Conservation (phyloP, 1,140 invertebrate species). For the Elysia chlorotica region DNA sequence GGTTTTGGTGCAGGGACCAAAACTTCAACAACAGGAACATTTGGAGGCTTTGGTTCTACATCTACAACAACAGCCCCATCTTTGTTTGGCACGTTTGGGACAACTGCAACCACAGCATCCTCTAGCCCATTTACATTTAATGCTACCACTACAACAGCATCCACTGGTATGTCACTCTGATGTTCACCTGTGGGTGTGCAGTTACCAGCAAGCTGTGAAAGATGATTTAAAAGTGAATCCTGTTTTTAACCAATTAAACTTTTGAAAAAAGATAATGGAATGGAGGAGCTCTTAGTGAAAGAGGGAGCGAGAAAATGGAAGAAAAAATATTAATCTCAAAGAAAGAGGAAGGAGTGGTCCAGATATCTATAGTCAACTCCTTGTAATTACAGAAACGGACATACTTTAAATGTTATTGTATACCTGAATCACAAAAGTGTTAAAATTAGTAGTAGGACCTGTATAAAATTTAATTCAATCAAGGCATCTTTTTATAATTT, state of each 20-base stretch:
- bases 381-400: no score
- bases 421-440: background rate
- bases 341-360: no score
- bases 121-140: constrained; percentile 7
- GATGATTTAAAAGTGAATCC: background rate
- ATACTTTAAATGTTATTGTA: background rate
- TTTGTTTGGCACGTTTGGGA: constrained; percentile 29
- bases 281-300: no score
- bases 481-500: background rate
- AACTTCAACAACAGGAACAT: constrained; percentile 15
- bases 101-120: constrained; percentile 18
- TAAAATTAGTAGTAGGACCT: background rate
- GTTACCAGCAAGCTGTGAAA: constrained; percentile 4
- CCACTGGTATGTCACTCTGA: background rate
- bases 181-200: background rate
- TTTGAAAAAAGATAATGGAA: background rate
- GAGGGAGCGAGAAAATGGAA: no score
- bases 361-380: no score
- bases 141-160: background rate
- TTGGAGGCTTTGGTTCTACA: constrained; percentile 32
- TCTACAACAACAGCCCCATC: constrained; percentile 27
- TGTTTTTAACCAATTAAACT: background rate
- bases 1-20: constrained; percentile 9
- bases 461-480: background rate
- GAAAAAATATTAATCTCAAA: no score